Conservation (phyloP, 2,888 invertebrate genomes). For the Lumbricus terrestris region DNA sequence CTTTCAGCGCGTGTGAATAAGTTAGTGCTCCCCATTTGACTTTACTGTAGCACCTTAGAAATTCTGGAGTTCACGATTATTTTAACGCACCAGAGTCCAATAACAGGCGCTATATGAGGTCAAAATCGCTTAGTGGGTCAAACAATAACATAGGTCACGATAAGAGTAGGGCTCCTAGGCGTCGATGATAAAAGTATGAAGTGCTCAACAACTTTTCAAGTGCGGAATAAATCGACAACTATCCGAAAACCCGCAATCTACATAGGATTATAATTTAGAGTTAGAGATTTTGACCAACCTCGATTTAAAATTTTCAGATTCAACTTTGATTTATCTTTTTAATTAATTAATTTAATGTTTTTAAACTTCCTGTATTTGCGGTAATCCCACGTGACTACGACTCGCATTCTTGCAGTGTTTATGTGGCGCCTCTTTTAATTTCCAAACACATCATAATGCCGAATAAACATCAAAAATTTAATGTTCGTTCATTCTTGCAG, state of each 20-base stretch:
- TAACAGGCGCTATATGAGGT: neutral
- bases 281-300: neutral
- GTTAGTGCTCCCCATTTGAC: too few species aligned
- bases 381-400: neutral
- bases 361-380: slow-evolving; percentile 11
- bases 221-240: neutral
- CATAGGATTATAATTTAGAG: neutral
- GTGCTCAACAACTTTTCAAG: neutral
- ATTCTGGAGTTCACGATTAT: neutral
- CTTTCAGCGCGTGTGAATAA: too few species aligned
- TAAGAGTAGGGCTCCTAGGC: neutral
- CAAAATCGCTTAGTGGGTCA: neutral
- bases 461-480: too few species aligned
- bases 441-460: too few species aligned
- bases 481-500: accelerated
- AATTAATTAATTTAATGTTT: slow-evolving; percentile 11
- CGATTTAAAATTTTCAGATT: neutral
- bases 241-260: neutral
- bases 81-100: neutral
- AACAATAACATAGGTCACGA: neutral
- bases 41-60: too few species aligned
- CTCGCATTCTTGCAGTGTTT: neutral
- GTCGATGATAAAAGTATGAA: neutral
- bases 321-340: neutral
- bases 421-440: neutral